Evolutionary conservation across 1,140 invertebrate species (phyloP).

Genomic region (Agrypnia vestita): DNA sequence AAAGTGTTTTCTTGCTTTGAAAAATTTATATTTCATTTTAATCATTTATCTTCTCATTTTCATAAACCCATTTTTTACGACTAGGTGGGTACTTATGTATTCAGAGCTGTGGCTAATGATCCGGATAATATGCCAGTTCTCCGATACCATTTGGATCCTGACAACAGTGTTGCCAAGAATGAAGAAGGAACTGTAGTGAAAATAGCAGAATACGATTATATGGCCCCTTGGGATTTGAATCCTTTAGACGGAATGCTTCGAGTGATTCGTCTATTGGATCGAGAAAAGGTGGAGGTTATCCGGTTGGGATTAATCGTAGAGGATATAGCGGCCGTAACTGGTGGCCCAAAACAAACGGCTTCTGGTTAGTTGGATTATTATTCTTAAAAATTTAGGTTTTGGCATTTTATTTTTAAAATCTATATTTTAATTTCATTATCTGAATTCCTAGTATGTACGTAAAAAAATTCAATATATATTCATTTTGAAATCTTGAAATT

Average conservation of each 20-base stretch:
- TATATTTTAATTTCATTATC: too few relatives aligned
- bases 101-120: conserved; percentile 83
- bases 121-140: conserved; percentile 84
- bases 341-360: conserved; percentile 78
- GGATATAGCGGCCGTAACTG: conserved; percentile 86
- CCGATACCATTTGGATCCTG: conserved; percentile 81
- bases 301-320: conserved; percentile 85
- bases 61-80: conserved; percentile 51
- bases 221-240: conserved; percentile 83
- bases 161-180: conserved; percentile 83
- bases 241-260: conserved; percentile 82
- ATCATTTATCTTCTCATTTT: background rate
- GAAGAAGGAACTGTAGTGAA: conserved; percentile 85
- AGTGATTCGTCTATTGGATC: conserved; percentile 79
- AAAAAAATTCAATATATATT: too few relatives aligned
- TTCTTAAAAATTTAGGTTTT: background rate
- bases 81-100: conserved; percentile 82
- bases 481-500: conserved; percentile 55
- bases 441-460: too few relatives aligned
- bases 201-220: conserved; percentile 81
- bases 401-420: background rate
- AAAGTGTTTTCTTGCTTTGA: too few relatives aligned
- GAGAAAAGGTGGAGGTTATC: conserved; percentile 88
- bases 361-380: conserved; percentile 72
- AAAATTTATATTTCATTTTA: background rate